A percentile compares a stretch with the other conserved stretches of the same genome.
Conservation (phyloP, 1,140 invertebrate species). For the Phocides pigmalion region DNA sequence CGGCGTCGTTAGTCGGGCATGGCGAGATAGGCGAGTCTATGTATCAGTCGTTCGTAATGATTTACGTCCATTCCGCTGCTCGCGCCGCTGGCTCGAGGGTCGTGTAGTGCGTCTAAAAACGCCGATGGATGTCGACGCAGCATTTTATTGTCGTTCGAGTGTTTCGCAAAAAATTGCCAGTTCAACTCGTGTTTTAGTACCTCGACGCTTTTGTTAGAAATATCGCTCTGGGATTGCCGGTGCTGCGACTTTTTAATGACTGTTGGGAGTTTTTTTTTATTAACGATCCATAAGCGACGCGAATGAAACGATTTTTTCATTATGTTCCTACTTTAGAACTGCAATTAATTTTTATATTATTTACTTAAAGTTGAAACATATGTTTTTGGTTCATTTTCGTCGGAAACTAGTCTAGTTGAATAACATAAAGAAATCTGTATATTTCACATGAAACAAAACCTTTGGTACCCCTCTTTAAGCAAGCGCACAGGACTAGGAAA, state of each 20-base stretch:
- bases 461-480: too few species aligned
- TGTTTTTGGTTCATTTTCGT: too few species aligned
- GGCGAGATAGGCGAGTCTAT: constrained; percentile 50
- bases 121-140: constrained; percentile 42
- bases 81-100: constrained; percentile 38
- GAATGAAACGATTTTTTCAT: background rate
- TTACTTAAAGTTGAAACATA: too few species aligned
- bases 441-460: too few species aligned
- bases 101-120: constrained; percentile 37
- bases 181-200: constrained; percentile 35
- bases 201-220: constrained; percentile 41
- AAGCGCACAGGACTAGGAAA: too few species aligned
- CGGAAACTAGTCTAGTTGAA: too few species aligned
- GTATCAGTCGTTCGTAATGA: constrained; percentile 61
- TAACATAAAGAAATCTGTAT: too few species aligned
- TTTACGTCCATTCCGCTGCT: constrained; percentile 58
- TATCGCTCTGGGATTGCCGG: constrained; percentile 32
- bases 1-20: constrained; percentile 60
- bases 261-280: constrained; percentile 25
- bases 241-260: constrained; percentile 31
- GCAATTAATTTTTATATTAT: background rate
- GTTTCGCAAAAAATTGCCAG: constrained; percentile 31
- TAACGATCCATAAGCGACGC: constrained; percentile 15
- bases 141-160: constrained; percentile 32
- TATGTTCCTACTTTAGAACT: background rate